Conservation (phyloP, 2,113 vertebrate genomes). For the Protobothrops flavoviridis region DNA sequence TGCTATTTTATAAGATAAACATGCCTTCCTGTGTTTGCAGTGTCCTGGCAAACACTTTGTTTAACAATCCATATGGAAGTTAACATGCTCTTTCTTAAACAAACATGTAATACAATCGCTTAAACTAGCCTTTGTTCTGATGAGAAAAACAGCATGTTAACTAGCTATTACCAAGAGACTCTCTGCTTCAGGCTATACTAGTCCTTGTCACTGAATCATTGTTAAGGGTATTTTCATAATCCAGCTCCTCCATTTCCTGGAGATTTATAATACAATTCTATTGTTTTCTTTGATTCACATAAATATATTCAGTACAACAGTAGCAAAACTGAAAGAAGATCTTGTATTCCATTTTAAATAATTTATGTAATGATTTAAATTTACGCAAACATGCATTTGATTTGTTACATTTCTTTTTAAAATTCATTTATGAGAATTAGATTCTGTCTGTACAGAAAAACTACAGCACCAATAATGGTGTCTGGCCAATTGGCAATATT, state of each 20-base stretch:
- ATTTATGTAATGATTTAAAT: conserved; percentile 25
- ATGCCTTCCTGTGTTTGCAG: conserved; percentile 3
- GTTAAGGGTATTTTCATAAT: conserved; percentile 44
- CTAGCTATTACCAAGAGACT: conserved; percentile 34
- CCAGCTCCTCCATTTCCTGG: conserved; percentile 37
- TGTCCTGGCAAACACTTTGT: conserved; percentile 21
- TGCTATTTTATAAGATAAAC: conserved; percentile 11
- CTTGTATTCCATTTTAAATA: conserved; percentile 37
- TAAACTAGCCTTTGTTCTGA: conserved; percentile 36
- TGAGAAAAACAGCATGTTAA: conserved; percentile 42
- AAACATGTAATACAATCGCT: conserved; percentile 41
- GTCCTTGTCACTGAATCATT: conserved; percentile 48
- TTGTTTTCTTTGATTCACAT: conserved; percentile 18
- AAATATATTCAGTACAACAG: not conserved
- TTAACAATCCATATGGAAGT: conserved; percentile 37
- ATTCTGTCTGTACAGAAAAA: not conserved
- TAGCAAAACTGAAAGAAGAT: conserved; percentile 30
- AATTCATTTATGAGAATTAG: not conserved
- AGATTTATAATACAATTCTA: not conserved
- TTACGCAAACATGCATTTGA: not conserved
- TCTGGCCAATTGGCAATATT: not conserved
- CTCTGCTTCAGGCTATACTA: conserved; percentile 60
- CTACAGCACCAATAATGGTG: not conserved
- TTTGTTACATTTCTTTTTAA: not conserved
- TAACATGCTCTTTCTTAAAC: conserved; percentile 54